Percentiles rank a stretch among this genome's conserved stretches.
phyloP scores from a whole-genome alignment of 2,888 invertebrate species.

The Podotricha telesiphe region DNA sequence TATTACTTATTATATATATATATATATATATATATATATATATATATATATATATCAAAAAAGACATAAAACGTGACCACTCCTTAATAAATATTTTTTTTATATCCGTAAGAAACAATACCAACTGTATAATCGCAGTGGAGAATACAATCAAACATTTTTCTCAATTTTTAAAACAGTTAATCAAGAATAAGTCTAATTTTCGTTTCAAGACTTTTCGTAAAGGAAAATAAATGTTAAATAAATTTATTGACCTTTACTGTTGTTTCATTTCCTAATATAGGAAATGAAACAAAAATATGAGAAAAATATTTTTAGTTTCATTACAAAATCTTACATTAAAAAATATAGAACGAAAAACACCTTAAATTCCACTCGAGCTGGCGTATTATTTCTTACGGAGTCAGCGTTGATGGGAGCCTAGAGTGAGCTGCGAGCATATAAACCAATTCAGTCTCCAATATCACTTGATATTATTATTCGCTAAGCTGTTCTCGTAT shows the following conservation, averaged over 20 bases:
- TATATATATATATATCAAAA: neutral
- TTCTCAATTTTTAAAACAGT: neutral
- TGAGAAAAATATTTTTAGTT: neutral
- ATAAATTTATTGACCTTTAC: too few relatives aligned
- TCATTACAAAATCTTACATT: slow-evolving; percentile 20
- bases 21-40: too few relatives aligned
- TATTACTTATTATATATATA: neutral
- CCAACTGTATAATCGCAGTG: slow-evolving; percentile 47
- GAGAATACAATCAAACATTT: slow-evolving; percentile 47
- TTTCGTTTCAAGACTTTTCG: too few relatives aligned
- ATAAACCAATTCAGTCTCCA: slow-evolving; percentile 53
- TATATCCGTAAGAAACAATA: slow-evolving; percentile 64
- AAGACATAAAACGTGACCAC: neutral
- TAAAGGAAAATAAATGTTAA: neutral
- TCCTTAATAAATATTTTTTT: neutral
- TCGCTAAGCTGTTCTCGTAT: slow-evolving; percentile 28
- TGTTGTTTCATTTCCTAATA: too few relatives aligned
- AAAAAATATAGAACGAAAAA: slow-evolving; percentile 59
- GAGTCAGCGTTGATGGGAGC: slow-evolving; percentile 46
- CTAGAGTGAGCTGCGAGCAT: slow-evolving; percentile 59
- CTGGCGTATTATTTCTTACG: slow-evolving; percentile 65
- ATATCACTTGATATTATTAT: slow-evolving; percentile 23
- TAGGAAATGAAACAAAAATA: neutral
- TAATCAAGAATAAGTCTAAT: neutral
- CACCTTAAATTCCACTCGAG: slow-evolving; percentile 62